Base-by-base conservation (phyloP, 2,888 invertebrate genomes). In the Morpho achilles region DNA sequence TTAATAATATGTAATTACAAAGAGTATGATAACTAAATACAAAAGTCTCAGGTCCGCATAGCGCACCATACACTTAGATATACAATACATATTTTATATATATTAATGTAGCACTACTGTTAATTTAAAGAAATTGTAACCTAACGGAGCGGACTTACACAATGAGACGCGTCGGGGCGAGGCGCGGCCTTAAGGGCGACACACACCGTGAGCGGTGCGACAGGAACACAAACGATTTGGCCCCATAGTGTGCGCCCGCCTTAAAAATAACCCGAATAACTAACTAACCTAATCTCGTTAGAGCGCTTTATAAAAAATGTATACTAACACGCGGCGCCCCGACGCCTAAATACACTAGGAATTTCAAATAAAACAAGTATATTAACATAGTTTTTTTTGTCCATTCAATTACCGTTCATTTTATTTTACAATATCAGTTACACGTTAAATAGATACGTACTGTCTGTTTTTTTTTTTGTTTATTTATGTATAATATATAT, bases 1-100 rank as follows among this genome's bases (percentile, higher is more conserved):
- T 79, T 80, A 79, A 80, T 84, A 82, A 81, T 79, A 80, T 86
- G 77, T 87, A 88, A 89, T 88, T 89, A 89, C 89, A 88, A 85
- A 81, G 81, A 81, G 9, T 84, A 77, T 80, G 82, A 82, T 82
- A 85, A 89, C 87, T 89, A 89, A 89, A 88, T 87, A 87, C 81
- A 88, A 84, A 82, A 77, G 67, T 7, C 69, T 67, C 54, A 76
- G 77, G 80, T 78, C 79, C 84, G 87, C 89, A 88, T 78, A 80
- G 89, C 89, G 87, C 71, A 76, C 84, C 82, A 70, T 78, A 80
- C 73, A 72, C 86, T 84, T 82, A 87, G 76, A 87, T 82, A 85
- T 84, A 87, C 81, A 84, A 85, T 84, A 87, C 81, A 84, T 85
- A 76, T 73, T 67, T 69, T 71, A 70, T 75, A 76, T 73, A 81